Conservation (phyloP, 92 coral and sea anemone species). For the Phymanthus crucifer region DNA sequence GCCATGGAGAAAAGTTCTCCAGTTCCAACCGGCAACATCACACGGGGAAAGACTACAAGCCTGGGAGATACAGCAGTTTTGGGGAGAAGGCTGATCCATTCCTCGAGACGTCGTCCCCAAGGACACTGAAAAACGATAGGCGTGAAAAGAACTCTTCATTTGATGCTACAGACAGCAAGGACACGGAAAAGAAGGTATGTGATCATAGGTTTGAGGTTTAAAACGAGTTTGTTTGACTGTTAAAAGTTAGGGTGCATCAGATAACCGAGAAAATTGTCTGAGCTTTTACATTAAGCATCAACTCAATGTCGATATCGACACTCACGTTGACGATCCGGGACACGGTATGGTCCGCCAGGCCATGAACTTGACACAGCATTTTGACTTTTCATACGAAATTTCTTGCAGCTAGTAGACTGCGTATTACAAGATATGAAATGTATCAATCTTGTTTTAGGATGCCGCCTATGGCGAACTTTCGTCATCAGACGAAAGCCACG, state of each 20-base stretch:
- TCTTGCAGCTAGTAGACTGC: no score
- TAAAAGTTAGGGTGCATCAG: no score
- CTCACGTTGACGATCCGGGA: no score
- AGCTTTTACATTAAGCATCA: no score
- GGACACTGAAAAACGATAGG: neutral
- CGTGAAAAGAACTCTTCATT: slow-evolving; percentile 3
- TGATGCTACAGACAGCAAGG: neutral
- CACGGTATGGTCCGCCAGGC: no score
- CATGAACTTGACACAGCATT: no score
- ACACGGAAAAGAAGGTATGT: neutral
- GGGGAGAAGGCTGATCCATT: slow-evolving; percentile 9
- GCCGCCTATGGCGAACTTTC: neutral
- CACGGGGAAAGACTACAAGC: slow-evolving; percentile 6
- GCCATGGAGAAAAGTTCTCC: neutral
- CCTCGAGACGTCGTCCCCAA: slow-evolving; percentile 25
- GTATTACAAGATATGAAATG: neutral
- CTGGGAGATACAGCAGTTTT: slow-evolving; percentile 20
- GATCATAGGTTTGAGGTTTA: no score
- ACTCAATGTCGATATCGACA: no score
- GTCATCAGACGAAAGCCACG: neutral
- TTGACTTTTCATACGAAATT: no score
- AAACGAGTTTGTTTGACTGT: no score
- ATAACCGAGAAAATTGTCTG: no score
- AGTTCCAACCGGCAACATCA: neutral
- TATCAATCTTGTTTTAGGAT: neutral